Conservation (phyloP, 2,888 invertebrate genomes). For the Acronicta aceris region DNA sequence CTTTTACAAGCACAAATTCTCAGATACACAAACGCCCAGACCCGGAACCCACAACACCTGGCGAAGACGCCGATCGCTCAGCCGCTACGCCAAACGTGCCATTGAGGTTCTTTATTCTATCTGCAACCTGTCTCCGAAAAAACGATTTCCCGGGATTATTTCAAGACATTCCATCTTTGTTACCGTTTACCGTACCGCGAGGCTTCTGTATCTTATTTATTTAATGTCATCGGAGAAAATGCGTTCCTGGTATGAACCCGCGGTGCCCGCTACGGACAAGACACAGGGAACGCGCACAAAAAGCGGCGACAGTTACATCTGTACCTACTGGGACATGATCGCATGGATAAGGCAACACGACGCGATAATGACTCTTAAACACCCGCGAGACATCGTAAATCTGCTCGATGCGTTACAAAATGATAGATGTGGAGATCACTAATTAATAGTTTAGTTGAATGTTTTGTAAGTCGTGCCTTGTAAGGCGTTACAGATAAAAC, state of each 20-base stretch:
- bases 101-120: too few relatives aligned
- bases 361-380: slow-evolving; percentile 15
- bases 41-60: too few relatives aligned
- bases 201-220: slow-evolving; percentile 14
- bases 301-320: slow-evolving; percentile 43
- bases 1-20: too few relatives aligned
- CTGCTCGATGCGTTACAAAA: slow-evolving; percentile 8
- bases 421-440: slow-evolving; percentile 9
- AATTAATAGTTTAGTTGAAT: slow-evolving; percentile 22
- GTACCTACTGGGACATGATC: slow-evolving; percentile 28
- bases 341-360: slow-evolving; percentile 29
- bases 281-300: slow-evolving; percentile 35
- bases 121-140: too few relatives aligned
- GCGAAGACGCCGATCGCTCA: too few relatives aligned
- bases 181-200: not conserved
- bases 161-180: too few relatives aligned
- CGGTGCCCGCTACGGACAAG: slow-evolving; percentile 25
- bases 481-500: slow-evolving; percentile 11
- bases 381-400: slow-evolving; percentile 10
- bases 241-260: slow-evolving; percentile 39
- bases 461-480: slow-evolving; percentile 13
- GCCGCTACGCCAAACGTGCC: too few relatives aligned
- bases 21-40: too few relatives aligned
- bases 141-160: too few relatives aligned
- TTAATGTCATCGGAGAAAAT: slow-evolving; percentile 28